Percentiles rank a stretch among this genome's conserved stretches.
Evolutionary conservation across 2,888 invertebrate genomes (phyloP).

Genomic region (Pandemis cinnamomeana): DNA sequence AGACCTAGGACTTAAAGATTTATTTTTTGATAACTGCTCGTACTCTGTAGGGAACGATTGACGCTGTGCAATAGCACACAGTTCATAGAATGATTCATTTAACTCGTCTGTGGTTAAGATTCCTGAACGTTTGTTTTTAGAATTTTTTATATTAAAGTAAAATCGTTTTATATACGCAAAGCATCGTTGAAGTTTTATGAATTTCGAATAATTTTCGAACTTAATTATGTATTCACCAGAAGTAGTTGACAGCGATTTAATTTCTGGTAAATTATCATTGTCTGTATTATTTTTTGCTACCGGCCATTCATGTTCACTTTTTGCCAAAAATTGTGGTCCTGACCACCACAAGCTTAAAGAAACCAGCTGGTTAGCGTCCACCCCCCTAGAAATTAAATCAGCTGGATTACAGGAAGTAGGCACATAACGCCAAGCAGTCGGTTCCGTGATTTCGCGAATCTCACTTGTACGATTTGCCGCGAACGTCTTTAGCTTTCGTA

Average conservation of each 20-base stretch:
- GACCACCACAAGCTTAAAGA: background rate
- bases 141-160: background rate
- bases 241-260: background rate
- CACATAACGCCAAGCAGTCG: background rate
- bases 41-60: too few relatives aligned
- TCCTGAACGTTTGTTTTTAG: background rate
- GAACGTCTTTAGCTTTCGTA: background rate
- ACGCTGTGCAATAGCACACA: too few relatives aligned
- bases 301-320: background rate
- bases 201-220: background rate
- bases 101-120: background rate
- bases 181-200: background rate
- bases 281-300: background rate
- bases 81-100: background rate
- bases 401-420: background rate
- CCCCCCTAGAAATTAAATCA: background rate
- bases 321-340: background rate
- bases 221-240: background rate
- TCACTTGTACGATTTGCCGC: background rate
- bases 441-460: background rate
- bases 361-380: background rate
- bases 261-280: background rate
- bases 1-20: too few relatives aligned
- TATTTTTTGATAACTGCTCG: too few relatives aligned
- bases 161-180: background rate